These are phyloP conservation scores for Ceriagrion tenellum DNA, from an alignment of 2,888 invertebrate genomes.

Conservation along the genomic window DNA sequence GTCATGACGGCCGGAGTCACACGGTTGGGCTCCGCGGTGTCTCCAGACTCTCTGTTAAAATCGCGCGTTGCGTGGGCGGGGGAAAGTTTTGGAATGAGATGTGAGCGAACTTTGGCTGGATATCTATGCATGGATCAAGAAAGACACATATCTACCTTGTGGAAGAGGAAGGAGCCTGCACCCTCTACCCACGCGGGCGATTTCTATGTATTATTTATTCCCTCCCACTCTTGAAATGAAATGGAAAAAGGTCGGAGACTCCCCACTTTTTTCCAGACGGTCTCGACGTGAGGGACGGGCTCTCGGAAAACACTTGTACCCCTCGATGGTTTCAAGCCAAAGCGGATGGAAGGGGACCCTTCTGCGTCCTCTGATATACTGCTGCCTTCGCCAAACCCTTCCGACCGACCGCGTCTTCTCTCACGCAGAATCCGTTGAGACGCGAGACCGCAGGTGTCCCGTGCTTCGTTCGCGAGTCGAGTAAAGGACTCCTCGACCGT, in stretches of 20 bases:
- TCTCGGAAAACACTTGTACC: not conserved
- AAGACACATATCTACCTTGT: not conserved
- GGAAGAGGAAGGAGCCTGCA: not conserved
- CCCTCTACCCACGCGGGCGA: not conserved
- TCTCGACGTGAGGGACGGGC: not conserved
- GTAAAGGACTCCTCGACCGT: conserved; percentile 37
- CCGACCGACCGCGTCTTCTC: not conserved
- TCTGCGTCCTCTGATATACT: not conserved
- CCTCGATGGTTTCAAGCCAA: not conserved
- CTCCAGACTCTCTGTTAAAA: too few species aligned
- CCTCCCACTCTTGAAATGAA: not conserved
- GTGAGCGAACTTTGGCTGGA: not conserved
- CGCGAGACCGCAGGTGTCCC: conserved; percentile 34
- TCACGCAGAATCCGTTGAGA: not conserved
- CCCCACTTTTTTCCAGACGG: not conserved
- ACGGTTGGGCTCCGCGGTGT: not conserved
- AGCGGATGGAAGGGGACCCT: not conserved
- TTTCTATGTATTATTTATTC: not conserved
- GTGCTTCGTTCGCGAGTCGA: conserved; percentile 1
- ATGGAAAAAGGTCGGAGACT: conserved; percentile 4
- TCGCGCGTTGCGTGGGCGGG: too few species aligned
- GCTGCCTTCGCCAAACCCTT: not conserved
- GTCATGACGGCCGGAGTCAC: conserved; percentile 7
- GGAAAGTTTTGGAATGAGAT: not conserved
- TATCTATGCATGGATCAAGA: not conserved